phyloP scores from a whole-genome alignment of 2,113 vertebrate genomes.

The Oryzias javanicus region DNA sequence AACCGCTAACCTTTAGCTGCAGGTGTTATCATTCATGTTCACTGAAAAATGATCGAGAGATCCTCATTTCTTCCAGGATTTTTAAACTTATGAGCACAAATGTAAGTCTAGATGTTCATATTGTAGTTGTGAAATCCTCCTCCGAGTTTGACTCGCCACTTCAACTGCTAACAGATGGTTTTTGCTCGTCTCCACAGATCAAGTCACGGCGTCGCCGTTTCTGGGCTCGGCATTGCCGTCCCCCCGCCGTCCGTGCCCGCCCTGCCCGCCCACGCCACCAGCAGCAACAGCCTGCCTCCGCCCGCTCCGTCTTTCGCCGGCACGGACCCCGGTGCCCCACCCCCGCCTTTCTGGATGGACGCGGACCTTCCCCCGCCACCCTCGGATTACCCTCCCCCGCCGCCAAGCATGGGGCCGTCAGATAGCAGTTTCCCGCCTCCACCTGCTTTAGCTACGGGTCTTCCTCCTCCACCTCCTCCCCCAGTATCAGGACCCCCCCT shows the following conservation, averaged over 20 bases:
- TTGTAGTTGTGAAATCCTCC: no score
- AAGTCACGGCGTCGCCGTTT: slow-evolving; percentile 70
- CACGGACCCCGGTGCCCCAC: slow-evolving; percentile 15
- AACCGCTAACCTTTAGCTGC: no score
- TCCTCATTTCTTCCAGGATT: no score
- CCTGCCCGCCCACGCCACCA: slow-evolving; percentile 4
- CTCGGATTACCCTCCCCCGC: slow-evolving; percentile 31
- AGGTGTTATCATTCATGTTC: no score
- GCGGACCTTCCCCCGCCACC: slow-evolving; percentile 37
- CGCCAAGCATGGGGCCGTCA: background rate
- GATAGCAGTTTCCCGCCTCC: slow-evolving; percentile 19
- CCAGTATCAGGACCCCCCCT: slow-evolving; percentile 3
- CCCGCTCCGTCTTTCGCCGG: slow-evolving; percentile 35
- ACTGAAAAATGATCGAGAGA: no score
- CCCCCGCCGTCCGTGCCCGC: slow-evolving; percentile 72
- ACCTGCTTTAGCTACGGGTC: slow-evolving; percentile 1
- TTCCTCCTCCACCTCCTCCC: slow-evolving; percentile 23
- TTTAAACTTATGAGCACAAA: no score
- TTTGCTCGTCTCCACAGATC: slow-evolving; percentile 41
- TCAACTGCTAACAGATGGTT: background rate
- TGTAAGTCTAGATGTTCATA: no score
- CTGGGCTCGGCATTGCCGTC: slow-evolving; percentile 71
- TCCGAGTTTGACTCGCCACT: no score
- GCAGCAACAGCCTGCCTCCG: slow-evolving; percentile 25
- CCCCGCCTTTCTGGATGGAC: slow-evolving; percentile 8